These are phyloP conservation scores for Bombus haemorrhoidalis DNA, from an alignment of 1,140 invertebrate species.

Conservation along the genomic window DNA sequence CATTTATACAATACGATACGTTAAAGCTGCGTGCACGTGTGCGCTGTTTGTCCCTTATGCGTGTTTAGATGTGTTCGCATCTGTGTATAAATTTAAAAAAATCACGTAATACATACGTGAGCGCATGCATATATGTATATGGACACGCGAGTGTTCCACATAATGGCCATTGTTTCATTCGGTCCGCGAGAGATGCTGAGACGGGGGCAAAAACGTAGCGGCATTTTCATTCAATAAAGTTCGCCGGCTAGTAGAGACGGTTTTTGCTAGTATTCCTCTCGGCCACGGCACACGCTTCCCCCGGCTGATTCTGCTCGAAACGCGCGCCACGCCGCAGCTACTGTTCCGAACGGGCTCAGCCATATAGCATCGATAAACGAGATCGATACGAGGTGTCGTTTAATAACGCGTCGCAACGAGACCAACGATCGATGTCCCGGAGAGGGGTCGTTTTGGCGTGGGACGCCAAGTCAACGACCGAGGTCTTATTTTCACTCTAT, in stretches of 20 bases:
- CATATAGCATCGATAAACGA: conserved; percentile 30
- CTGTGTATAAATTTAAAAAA: conserved; percentile 38
- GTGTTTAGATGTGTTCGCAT: not conserved
- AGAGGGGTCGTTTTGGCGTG: not conserved
- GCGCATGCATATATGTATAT: conserved; percentile 35
- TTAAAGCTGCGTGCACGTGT: not conserved
- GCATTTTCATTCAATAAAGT: conserved; percentile 74
- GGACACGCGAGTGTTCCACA: conserved; percentile 58
- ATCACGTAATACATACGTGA: conserved; percentile 42
- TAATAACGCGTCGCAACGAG: conserved; percentile 7
- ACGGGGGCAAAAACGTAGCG: conserved; percentile 60
- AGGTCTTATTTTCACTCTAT: not conserved
- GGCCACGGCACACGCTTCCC: not conserved
- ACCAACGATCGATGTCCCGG: conserved; percentile 1
- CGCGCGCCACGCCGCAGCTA: not conserved
- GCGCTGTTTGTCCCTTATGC: not conserved
- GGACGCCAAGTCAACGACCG: conserved; percentile 18
- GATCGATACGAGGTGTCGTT: conserved; percentile 49
- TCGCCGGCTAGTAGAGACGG: conserved; percentile 9
- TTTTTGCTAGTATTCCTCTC: conserved; percentile 43
- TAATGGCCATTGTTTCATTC: conserved; percentile 74
- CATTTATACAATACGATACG: conserved; percentile 41
- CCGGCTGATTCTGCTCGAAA: not conserved
- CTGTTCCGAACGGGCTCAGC: not conserved
- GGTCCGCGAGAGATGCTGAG: conserved; percentile 62